phyloP scores from a whole-genome alignment of 2,888 invertebrate species.

The Pristionchus entomophagus region DNA sequence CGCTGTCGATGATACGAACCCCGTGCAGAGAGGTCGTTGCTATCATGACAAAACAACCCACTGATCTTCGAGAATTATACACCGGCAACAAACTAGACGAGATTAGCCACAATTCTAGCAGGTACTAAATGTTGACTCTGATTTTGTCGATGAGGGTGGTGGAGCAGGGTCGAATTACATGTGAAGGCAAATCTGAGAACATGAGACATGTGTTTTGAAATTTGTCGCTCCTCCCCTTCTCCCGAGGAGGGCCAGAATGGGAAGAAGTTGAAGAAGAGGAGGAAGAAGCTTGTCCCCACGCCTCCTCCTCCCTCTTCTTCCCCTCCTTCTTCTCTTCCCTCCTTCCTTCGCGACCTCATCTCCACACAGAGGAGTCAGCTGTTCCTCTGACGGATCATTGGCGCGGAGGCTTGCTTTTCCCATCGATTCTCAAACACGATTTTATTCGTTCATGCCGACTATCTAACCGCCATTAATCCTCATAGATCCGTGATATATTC shows the following conservation, averaged over 20 bases:
- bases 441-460: not conserved
- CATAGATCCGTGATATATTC: not conserved
- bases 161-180: no score
- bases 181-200: no score
- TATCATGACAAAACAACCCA: no score
- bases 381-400: not conserved
- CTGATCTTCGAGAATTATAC: no score
- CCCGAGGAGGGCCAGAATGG: not conserved
- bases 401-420: no score
- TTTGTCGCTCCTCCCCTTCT: not conserved
- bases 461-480: no score
- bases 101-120: no score
- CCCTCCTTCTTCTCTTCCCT: not conserved
- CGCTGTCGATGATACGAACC: not conserved
- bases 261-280: not conserved
- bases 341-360: not conserved
- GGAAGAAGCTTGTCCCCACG: conserved; percentile 7
- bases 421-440: conserved; percentile 3
- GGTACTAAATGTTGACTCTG: no score
- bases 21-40: not conserved
- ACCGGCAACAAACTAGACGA: no score
- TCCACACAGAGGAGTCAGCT: conserved; percentile 11
- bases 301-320: not conserved
- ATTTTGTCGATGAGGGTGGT: no score
- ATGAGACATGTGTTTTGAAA: not conserved